Evolutionary conservation across 2,113 vertebrate species (phyloP), one percentile per base, ranked within the genome.

Genomic region (Halichoeres trimaculatus): DNA sequence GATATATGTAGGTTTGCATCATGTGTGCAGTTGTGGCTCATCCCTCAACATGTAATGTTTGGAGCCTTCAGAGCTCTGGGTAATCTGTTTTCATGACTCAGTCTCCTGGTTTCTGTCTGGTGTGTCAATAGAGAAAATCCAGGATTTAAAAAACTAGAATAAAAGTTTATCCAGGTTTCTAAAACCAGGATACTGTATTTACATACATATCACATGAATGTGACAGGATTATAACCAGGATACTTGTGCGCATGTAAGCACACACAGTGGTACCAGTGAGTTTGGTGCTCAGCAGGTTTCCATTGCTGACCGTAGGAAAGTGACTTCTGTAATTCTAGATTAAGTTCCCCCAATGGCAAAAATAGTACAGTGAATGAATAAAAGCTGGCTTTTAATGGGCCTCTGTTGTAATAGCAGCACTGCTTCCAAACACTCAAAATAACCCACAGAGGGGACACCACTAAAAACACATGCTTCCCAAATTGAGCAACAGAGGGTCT

Each of bases 331-430:
- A 59, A 69, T 50, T 58, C 45, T 65, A 73, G 57, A 74, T 72
- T 81, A 67, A 70, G 50, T 83, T 78, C 36, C 64, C 69, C 69
- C 24, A 64, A 56, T 59, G 67, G 50, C 70, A 62, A 57, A 81
- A 67, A 72, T 66, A 87, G 38, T 74, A 75, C 57, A 51, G 17
- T 70, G 63, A 78, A 81, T 79, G 74, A 85, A 83, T 84, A 67
- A 85, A 87, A 78, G 56, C 75, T 51, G 70, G 47, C 52, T 83
- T 83, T 74, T 84, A 85, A 81, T 83, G 70, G 65, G 43, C 19
- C 43, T 51, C 11, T 88, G 12, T 75, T 13, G 43, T 67, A 79
- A 83, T 67, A 56, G 72, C 63, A 56, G 35, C 51, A 23, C 52
- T 67, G 59, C 82, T 81, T 69, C 70, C 62, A 73, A 83, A 78